Evolutionary conservation across 2,113 vertebrate species (phyloP).

Genomic region (Percina caprodes): DNA sequence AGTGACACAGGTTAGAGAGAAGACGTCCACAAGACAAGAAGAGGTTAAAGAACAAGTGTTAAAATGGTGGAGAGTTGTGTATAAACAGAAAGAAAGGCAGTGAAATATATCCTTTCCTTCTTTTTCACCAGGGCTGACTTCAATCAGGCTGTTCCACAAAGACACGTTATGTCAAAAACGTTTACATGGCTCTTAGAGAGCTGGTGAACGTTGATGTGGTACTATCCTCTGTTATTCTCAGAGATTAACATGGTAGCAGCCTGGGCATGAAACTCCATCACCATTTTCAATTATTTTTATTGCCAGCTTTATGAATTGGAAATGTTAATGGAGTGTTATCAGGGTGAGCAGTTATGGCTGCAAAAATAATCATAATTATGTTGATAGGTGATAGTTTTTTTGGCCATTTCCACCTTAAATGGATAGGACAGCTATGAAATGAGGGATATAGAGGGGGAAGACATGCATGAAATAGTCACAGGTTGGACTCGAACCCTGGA

Average conservation of each 20-base stretch:
- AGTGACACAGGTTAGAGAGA: not conserved
- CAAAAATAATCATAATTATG: slow-evolving; percentile 11
- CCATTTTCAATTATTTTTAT: slow-evolving; percentile 27
- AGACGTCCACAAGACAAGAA: not conserved
- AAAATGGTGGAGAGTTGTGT: not conserved
- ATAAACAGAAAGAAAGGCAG: not conserved
- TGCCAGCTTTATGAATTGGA: slow-evolving; percentile 8
- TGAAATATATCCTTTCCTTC: slow-evolving; percentile 4
- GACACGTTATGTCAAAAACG: slow-evolving; percentile 21
- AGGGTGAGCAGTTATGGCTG: not conserved
- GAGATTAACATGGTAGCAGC: not conserved
- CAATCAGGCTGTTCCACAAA: slow-evolving; percentile 18
- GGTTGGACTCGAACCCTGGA: too few relatives aligned
- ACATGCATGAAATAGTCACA: too few relatives aligned
- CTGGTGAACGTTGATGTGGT: not conserved
- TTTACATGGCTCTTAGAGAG: slow-evolving; percentile 12
- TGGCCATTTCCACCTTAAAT: too few relatives aligned
- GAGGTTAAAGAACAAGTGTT: not conserved
- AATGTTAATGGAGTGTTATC: not conserved
- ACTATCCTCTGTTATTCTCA: not conserved
- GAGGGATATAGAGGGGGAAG: too few relatives aligned
- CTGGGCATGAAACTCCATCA: not conserved
- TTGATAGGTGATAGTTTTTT: not conserved
- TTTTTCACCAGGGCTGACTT: not conserved
- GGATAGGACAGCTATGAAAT: too few relatives aligned